Evolutionary conservation across 2,888 invertebrate species (phyloP).

Genomic region (Cantharis flavilabris): DNA sequence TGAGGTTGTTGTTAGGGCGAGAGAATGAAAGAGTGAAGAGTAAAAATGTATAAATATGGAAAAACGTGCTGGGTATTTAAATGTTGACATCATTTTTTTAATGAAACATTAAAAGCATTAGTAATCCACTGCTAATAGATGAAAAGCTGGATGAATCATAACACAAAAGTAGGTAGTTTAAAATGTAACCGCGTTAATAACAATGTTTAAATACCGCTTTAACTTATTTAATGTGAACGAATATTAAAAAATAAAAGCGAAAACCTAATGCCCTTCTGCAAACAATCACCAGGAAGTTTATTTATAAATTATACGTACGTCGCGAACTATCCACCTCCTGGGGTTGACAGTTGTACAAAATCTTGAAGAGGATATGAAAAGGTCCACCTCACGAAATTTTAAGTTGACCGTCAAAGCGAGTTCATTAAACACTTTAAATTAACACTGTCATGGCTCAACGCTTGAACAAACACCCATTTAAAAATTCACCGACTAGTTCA

Average conservation of each 20-base stretch:
- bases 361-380: conserved; percentile 24
- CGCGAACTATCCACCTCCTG: conserved; percentile 33
- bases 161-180: conserved; percentile 11
- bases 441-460: conserved; percentile 55
- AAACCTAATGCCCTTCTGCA: conserved; percentile 28
- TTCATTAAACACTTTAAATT: conserved; percentile 50
- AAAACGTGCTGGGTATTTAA: not conserved
- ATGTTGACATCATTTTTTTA: conserved; percentile 16
- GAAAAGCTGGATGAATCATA: conserved; percentile 23
- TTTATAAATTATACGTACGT: conserved; percentile 36
- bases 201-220: conserved; percentile 5
- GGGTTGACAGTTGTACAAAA: conserved; percentile 27
- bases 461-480: conserved; percentile 43
- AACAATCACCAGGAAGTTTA: conserved; percentile 31
- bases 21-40: conserved; percentile 3
- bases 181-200: conserved; percentile 13
- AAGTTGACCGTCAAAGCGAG: conserved; percentile 38
- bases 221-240: conserved; percentile 21
- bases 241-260: conserved; percentile 28
- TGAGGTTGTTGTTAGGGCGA: not conserved
- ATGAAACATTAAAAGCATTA: conserved; percentile 20
- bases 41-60: not conserved
- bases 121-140: conserved; percentile 18
- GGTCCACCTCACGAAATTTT: conserved; percentile 38
- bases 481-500: conserved; percentile 43